Conservation (phyloP, 2,113 vertebrate species). For the Leptobrachium leishanense region DNA sequence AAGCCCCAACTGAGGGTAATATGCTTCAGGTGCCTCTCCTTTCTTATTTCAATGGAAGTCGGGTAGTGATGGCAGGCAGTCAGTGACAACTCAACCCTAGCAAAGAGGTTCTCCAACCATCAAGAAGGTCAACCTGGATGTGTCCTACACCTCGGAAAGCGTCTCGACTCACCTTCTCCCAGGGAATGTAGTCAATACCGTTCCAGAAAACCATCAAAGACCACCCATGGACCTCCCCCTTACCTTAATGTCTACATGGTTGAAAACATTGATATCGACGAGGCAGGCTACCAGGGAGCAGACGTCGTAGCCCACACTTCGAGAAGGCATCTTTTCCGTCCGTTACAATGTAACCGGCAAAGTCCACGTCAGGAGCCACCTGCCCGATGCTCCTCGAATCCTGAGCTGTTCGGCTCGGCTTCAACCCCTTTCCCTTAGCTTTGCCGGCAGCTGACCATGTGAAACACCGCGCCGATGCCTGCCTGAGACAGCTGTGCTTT, state of each 20-base stretch:
- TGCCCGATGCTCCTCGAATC: too few species aligned
- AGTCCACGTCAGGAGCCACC: neutral
- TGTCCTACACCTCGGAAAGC: too few species aligned
- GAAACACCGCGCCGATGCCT: constrained; percentile 50
- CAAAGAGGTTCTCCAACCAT: too few species aligned
- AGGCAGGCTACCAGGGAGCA: constrained; percentile 80
- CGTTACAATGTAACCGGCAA: constrained; percentile 29
- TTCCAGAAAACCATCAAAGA: too few species aligned
- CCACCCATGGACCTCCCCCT: neutral
- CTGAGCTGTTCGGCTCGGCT: neutral
- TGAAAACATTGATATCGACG: constrained; percentile 82
- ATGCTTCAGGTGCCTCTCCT: too few species aligned
- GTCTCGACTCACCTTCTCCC: too few species aligned
- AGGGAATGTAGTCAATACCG: too few species aligned
- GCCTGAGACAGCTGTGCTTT: constrained; percentile 52
- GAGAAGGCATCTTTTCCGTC: constrained; percentile 75
- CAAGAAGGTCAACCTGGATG: too few species aligned
- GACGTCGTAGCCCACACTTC: constrained; percentile 78
- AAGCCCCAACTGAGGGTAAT: too few species aligned
- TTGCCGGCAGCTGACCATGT: constrained; percentile 11
- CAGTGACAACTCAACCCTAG: too few species aligned
- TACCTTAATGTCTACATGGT: constrained; percentile 81
- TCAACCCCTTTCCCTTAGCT: constrained; percentile 51
- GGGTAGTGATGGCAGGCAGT: too few species aligned
- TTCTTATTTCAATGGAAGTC: too few species aligned